A percentile compares a stretch with the other conserved stretches of the same genome.
phyloP scores from a whole-genome alignment of 2,113 vertebrate genomes.

The Alectura lathami region DNA sequence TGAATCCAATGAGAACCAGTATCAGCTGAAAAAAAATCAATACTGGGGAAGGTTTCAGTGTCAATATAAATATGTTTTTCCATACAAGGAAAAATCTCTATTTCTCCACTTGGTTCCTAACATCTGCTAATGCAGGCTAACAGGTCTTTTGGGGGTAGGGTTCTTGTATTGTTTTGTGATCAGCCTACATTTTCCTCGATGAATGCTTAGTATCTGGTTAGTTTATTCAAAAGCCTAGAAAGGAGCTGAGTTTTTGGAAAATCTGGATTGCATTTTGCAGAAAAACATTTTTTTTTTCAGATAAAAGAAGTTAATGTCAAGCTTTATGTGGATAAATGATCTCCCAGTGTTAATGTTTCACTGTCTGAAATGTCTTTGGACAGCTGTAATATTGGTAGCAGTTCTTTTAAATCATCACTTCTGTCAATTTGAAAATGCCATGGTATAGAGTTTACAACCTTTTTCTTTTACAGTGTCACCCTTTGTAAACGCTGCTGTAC shows the following conservation, averaged over 20 bases:
- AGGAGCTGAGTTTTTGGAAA: not conserved
- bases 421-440: slow-evolving; percentile 45
- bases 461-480: not conserved
- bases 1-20: not conserved
- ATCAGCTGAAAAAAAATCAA: not conserved
- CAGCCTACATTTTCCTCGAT: not conserved
- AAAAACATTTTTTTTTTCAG: not conserved
- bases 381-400: slow-evolving; percentile 47
- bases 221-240: not conserved
- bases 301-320: not conserved
- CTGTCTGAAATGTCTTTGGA: not conserved
- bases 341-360: not conserved
- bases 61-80: not conserved
- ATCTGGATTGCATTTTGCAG: not conserved
- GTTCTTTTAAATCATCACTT: slow-evolving; percentile 47
- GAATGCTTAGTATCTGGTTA: not conserved
- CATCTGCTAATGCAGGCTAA: not conserved
- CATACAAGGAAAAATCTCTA: not conserved
- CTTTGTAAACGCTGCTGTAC: not conserved
- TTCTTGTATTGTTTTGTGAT: not conserved
- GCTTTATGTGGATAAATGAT: not conserved
- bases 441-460: not conserved
- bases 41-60: not conserved
- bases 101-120: not conserved
- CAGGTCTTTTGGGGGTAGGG: not conserved